Conservation (phyloP, 2,113 vertebrate species). For the Dendropsophus ebraccatus region DNA sequence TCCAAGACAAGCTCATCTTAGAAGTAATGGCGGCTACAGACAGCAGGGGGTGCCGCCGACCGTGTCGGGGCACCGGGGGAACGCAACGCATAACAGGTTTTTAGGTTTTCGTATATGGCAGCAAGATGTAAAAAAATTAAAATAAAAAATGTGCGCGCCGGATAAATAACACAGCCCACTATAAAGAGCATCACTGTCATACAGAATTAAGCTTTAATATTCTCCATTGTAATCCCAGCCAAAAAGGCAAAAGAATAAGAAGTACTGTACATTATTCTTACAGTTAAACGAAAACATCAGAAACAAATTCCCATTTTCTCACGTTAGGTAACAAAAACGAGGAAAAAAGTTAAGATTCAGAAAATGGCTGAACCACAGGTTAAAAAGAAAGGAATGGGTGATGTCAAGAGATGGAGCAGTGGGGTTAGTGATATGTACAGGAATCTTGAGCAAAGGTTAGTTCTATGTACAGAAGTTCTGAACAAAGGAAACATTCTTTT, state of each 20-base stretch:
- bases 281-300: not conserved
- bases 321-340: slow-evolving; percentile 4
- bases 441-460: slow-evolving; percentile 44
- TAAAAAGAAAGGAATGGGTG: not conserved
- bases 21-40: no score
- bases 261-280: slow-evolving; percentile 10
- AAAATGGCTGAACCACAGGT: slow-evolving; percentile 2
- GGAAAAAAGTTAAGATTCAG: not conserved
- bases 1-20: no score
- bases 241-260: not conserved
- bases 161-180: not conserved
- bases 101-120: no score
- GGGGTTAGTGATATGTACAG: slow-evolving; percentile 38
- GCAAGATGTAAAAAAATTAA: no score
- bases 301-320: not conserved
- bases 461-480: slow-evolving; percentile 38
- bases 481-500: not conserved
- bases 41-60: no score
- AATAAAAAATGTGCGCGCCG: no score
- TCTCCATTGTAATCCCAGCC: not conserved
- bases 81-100: no score
- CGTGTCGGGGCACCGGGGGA: no score
- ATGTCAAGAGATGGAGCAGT: slow-evolving; percentile 30
- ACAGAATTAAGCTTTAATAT: not conserved
- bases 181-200: not conserved